phyloP scores from a whole-genome alignment of 2,797 vertebrate genomes.

The Premnoplex brunnescens region DNA sequence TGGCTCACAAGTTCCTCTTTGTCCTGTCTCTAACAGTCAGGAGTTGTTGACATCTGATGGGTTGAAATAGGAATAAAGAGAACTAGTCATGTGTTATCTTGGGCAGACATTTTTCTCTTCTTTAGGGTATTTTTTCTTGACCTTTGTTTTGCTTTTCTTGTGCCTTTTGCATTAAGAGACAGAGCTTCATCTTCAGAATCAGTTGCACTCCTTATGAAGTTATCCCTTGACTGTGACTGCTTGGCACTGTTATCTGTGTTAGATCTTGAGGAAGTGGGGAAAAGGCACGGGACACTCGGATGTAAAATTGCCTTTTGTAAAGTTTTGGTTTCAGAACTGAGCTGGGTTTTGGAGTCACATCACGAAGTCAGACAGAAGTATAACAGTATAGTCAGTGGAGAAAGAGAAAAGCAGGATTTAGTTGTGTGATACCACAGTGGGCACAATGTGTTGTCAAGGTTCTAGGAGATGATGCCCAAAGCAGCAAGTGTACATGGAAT shows the following conservation, averaged over 20 bases:
- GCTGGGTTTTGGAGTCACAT: background rate
- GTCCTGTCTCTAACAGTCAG: background rate
- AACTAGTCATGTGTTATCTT: background rate
- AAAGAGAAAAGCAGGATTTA: background rate
- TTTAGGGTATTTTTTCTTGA: background rate
- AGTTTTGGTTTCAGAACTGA: background rate
- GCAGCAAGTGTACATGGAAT: fast-evolving
- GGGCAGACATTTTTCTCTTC: background rate
- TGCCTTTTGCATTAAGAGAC: background rate
- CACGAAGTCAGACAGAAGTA: background rate
- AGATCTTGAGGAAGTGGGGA: background rate
- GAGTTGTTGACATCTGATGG: background rate
- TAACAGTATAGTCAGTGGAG: background rate
- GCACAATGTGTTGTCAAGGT: background rate
- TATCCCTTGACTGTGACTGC: fast-evolving
- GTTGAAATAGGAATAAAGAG: background rate
- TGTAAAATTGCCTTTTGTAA: background rate
- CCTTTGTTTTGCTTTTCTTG: background rate
- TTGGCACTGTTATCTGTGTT: background rate
- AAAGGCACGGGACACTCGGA: background rate
- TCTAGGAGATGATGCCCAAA: background rate
- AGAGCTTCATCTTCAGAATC: background rate
- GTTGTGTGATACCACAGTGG: too few species aligned
- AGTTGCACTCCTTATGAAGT: background rate
- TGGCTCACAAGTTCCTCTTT: background rate